A percentile compares a stretch with the other conserved stretches of the same genome.
Evolutionary conservation across 37 sponge, comb jelly and placozoan species (phyloP).

Genomic region (Eunapius fragilis): DNA sequence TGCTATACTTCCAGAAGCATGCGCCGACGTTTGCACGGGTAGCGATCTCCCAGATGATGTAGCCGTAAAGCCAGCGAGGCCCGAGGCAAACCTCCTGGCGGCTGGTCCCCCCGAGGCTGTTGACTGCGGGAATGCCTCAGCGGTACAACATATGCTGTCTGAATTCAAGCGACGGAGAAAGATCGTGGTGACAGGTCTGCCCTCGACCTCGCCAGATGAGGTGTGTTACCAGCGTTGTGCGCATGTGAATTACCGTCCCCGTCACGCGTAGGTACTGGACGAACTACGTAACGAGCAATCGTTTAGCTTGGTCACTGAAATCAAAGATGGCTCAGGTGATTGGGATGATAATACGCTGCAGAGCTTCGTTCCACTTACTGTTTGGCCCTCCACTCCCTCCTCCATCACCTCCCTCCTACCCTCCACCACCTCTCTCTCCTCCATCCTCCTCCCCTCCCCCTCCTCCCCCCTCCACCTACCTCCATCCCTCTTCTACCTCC

Average conservation of each 20-base stretch:
- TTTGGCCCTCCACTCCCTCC: too few species aligned
- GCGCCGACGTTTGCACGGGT: too few species aligned
- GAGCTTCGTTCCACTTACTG: not conserved
- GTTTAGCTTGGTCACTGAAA: conserved; percentile 9
- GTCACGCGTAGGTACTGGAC: conserved; percentile 1
- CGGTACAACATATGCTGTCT: conserved; percentile 15
- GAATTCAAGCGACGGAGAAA: conserved; percentile 38
- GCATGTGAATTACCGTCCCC: not conserved
- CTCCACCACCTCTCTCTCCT: too few species aligned
- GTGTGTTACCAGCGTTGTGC: not conserved
- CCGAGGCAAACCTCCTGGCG: not conserved
- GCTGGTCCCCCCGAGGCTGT: not conserved
- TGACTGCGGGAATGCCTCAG: not conserved
- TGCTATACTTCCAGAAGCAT: too few species aligned
- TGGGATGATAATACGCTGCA: not conserved
- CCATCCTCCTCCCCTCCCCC: too few species aligned
- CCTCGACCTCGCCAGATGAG: conserved; percentile 16
- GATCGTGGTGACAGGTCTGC: conserved; percentile 28
- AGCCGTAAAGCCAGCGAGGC: too few species aligned
- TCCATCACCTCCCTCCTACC: too few species aligned
- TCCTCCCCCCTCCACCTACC: too few species aligned
- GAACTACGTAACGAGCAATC: conserved; percentile 1
- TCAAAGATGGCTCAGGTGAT: conserved; percentile 28
- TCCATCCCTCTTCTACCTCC: too few species aligned
- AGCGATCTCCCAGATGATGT: too few species aligned